phyloP scores from a whole-genome alignment of 2,888 invertebrate species.

The Caenorhabditis plicata region DNA sequence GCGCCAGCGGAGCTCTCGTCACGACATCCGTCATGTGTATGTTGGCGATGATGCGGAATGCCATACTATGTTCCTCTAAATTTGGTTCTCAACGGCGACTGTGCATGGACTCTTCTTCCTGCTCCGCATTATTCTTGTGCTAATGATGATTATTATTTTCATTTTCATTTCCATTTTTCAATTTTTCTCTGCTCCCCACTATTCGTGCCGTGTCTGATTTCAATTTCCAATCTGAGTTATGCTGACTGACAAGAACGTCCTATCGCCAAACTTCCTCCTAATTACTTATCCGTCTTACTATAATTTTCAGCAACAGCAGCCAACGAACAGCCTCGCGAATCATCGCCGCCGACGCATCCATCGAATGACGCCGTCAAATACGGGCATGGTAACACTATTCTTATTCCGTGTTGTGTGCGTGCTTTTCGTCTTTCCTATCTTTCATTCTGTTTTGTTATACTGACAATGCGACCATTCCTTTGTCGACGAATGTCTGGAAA shows the following conservation, averaged over 20 bases:
- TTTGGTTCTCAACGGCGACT: too few relatives aligned
- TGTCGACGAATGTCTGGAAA: constrained; percentile 14
- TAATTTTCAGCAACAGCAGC: constrained; percentile 21
- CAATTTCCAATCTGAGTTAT: too few relatives aligned
- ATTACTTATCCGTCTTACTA: constrained; percentile 10
- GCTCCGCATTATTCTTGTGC: constrained; percentile 3
- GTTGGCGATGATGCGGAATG: too few relatives aligned
- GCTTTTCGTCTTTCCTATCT: too few relatives aligned
- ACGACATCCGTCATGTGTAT: not conserved
- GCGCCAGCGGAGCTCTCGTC: constrained; percentile 1
- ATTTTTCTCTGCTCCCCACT: not conserved
- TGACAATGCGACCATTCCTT: not conserved
- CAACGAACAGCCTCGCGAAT: too few relatives aligned
- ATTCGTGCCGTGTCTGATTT: too few relatives aligned
- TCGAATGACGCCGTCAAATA: constrained; percentile 26
- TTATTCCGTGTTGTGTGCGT: too few relatives aligned
- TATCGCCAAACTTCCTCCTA: not conserved
- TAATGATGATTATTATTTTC: too few relatives aligned
- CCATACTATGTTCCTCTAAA: constrained; percentile 1
- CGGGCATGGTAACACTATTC: constrained; percentile 37
- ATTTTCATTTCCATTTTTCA: constrained; percentile 1
- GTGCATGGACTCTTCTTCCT: not conserved
- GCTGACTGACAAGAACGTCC: not conserved
- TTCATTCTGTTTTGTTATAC: not conserved
- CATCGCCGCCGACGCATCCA: too few relatives aligned